These are phyloP conservation scores for Lordiphosa fenestrarum DNA, from an alignment of 2,888 invertebrate genomes.

Conservation along the genomic window DNA sequence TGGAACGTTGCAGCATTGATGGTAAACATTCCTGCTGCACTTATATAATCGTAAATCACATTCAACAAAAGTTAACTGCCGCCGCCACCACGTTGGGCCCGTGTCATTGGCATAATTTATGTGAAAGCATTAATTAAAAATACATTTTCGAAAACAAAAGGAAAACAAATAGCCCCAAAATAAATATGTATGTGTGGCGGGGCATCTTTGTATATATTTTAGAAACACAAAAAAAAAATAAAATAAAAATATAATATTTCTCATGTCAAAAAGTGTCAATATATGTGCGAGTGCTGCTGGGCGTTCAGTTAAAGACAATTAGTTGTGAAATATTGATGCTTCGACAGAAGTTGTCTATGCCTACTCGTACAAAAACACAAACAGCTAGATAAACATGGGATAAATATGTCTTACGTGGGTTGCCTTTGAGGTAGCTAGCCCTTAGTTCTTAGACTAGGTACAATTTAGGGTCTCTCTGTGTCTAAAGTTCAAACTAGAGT, in stretches of 20 bases:
- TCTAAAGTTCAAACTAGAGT: too few relatives aligned
- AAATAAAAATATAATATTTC: slow-evolving; percentile 19
- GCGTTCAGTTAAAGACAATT: too few relatives aligned
- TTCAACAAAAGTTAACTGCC: slow-evolving; percentile 11
- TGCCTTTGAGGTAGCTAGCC: too few relatives aligned
- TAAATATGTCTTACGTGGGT: too few relatives aligned
- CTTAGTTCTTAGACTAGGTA: too few relatives aligned
- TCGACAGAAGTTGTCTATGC: too few relatives aligned
- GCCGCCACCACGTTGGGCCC: not conserved
- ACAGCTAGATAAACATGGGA: too few relatives aligned
- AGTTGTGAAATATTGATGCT: too few relatives aligned
- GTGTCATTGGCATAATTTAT: slow-evolving; percentile 48
- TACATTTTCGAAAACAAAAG: slow-evolving; percentile 28
- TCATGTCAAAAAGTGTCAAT: slow-evolving; percentile 69
- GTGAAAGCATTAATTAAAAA: slow-evolving; percentile 31
- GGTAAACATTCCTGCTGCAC: slow-evolving; percentile 54
- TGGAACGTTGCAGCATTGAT: slow-evolving; percentile 52
- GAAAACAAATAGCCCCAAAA: slow-evolving; percentile 22
- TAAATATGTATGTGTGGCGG: slow-evolving; percentile 13
- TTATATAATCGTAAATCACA: slow-evolving; percentile 59
- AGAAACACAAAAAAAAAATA: slow-evolving; percentile 18
- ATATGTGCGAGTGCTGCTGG: slow-evolving; percentile 35
- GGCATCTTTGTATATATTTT: slow-evolving; percentile 13
- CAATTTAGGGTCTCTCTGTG: too few relatives aligned
- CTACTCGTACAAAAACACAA: too few relatives aligned